Evolutionary conservation across 2,113 vertebrate species (phyloP).

Genomic region (Eudyptes chrysolophus): DNA sequence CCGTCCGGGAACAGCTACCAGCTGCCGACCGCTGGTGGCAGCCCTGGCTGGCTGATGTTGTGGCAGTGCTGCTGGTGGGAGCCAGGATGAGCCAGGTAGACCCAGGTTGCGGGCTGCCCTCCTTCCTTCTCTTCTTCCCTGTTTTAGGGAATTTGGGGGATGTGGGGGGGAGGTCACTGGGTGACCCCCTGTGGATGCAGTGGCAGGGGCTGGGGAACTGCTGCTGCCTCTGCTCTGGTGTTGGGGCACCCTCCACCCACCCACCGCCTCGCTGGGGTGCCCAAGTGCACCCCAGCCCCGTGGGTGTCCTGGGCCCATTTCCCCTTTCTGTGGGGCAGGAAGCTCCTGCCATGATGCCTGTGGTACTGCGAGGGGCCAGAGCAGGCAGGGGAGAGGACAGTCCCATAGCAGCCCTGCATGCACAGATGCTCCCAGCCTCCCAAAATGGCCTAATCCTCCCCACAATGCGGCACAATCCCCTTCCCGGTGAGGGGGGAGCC

Average conservation of each 20-base stretch:
- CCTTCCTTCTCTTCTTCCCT: not conserved
- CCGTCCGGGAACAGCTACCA: rapidly evolving
- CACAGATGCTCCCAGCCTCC: not conserved
- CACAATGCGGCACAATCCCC: constrained; percentile 43
- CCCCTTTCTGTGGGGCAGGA: too few species aligned
- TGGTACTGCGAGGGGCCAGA: rapidly evolving
- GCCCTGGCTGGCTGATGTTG: rapidly evolving
- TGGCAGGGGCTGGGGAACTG: not conserved
- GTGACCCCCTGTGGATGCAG: rapidly evolving
- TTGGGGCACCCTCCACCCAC: not conserved
- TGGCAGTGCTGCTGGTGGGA: rapidly evolving
- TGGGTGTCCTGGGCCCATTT: rapidly evolving
- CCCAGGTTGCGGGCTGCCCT: not conserved
- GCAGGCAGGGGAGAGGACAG: not conserved
- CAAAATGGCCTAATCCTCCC: constrained; percentile 34
- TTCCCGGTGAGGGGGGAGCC: not conserved
- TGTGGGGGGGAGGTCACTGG: rapidly evolving
- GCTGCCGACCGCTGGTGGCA: not conserved
- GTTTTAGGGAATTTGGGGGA: too few species aligned
- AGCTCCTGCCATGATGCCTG: rapidly evolving
- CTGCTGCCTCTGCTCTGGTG: not conserved
- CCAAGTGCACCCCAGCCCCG: not conserved
- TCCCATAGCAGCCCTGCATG: not conserved
- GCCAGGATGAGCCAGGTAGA: not conserved
- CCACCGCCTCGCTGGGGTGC: rapidly evolving